Evolutionary conservation across 2,888 invertebrate genomes (phyloP), one percentile per base, ranked within the genome.

Genomic region (Patella ulyssiponensis): DNA sequence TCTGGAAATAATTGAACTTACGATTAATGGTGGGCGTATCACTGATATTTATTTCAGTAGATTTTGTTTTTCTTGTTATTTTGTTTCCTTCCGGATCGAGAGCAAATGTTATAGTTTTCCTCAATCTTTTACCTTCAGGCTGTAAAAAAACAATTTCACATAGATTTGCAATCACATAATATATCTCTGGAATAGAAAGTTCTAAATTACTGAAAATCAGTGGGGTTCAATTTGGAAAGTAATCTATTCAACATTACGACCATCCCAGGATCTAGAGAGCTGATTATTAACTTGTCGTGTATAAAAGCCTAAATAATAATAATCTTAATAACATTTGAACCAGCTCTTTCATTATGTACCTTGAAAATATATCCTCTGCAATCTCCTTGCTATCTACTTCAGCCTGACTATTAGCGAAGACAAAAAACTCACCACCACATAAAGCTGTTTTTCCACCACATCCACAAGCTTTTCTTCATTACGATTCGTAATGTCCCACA

Each of bases 51-150:
- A 58, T 9, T 64, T 64, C 20, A 11, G 23, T 9, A 20, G 3
- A 14, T 64, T 20, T 20, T 2, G 71, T 1, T 9, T 70, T 20
- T 56, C 72, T 77, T 15, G 73, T 71, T 7, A 76, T 70, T 71
- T 82, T 76, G 27, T 80, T 79, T 14, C 79, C 82, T 69, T 80
- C 79, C 7, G 82, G 82, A 20, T 82, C 82, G 33, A 82, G 72
- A 20, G 80, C 80, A 54, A 82, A 80, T n/a, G 80, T 80, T 20
- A 82, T 76, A 17, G 82, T 76, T 64, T 82, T 82, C 20, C 51
- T 44, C 52, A 80, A 64, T 52, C 79, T 69, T 27, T 72, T 79
- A 2, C 82, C 82, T 69, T 82, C 82, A 27, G 82, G 20, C 64
- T 64, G 14, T 20, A 64, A 64, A 0, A 64, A 23, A 9, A 23